Conservation (phyloP, 2,113 vertebrate species). For the Xerus inauris region DNA sequence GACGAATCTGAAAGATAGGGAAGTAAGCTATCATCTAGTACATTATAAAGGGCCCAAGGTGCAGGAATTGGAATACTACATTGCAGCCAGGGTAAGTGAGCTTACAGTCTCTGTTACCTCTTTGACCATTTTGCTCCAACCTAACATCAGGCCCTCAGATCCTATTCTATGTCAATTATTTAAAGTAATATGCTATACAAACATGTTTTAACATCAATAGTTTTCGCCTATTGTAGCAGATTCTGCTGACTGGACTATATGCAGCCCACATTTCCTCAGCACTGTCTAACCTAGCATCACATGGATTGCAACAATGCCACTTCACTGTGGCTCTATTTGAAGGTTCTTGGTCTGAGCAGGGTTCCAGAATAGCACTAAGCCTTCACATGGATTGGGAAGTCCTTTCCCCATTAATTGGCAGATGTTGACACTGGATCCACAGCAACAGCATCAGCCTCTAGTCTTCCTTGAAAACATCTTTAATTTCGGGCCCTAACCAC, state of each 20-base stretch:
- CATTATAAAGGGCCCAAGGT: rapidly evolving
- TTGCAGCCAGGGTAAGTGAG: rapidly evolving
- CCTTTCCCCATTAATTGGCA: rapidly evolving
- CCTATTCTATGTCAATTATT: background rate
- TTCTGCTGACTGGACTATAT: background rate
- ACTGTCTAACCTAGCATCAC: rapidly evolving
- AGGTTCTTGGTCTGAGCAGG: rapidly evolving
- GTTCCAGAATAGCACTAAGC: rapidly evolving
- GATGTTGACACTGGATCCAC: background rate
- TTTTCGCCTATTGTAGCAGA: rapidly evolving
- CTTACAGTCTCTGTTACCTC: rapidly evolving
- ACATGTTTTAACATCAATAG: background rate
- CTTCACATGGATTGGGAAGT: background rate
- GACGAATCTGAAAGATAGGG: background rate
- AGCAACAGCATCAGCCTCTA: rapidly evolving
- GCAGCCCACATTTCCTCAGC: rapidly evolving
- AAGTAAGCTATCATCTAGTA: background rate
- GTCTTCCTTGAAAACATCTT: background rate
- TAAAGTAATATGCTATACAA: background rate
- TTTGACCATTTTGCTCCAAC: background rate
- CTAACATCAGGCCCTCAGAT: background rate
- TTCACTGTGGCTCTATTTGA: rapidly evolving
- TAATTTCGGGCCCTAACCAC: background rate
- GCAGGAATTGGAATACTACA: rapidly evolving
- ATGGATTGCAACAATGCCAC: rapidly evolving